Evolutionary conservation across 2,888 invertebrate genomes (phyloP).

Genomic region (Ptilodon capucinus): DNA sequence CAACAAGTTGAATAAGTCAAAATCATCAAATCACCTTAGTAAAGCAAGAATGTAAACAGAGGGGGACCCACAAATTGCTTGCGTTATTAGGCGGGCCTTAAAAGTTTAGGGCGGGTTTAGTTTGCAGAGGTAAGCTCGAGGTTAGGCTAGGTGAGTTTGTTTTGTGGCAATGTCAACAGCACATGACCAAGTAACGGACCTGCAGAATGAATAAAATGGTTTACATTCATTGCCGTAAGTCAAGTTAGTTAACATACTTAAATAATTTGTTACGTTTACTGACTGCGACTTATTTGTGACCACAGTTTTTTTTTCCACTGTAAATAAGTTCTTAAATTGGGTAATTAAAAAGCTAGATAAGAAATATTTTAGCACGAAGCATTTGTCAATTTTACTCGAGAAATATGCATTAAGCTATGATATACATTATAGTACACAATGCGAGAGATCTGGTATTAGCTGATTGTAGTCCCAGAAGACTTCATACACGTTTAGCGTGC

Average conservation of each 20-base stretch:
- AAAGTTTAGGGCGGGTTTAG: conserved; percentile 77
- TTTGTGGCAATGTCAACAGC: conserved; percentile 70
- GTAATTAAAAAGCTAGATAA: not conserved
- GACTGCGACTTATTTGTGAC: not conserved
- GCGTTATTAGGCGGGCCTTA: conserved; percentile 78
- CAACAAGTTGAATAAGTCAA: conserved; percentile 76
- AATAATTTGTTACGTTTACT: conserved; percentile 4
- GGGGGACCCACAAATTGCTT: conserved; percentile 77
- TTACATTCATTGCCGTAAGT: not conserved
- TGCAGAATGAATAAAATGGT: conserved; percentile 41
- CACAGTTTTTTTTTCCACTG: not conserved
- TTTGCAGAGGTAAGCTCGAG: conserved; percentile 75
- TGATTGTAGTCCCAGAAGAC: conserved; percentile 55
- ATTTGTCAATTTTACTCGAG: too few relatives aligned
- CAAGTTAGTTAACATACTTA: not conserved
- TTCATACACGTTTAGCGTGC: conserved; percentile 55
- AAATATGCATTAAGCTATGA: too few relatives aligned
- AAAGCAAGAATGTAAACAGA: conserved; percentile 76
- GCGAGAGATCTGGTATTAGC: conserved; percentile 28
- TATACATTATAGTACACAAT: too few relatives aligned
- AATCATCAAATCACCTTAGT: conserved; percentile 80
- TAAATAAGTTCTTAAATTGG: not conserved
- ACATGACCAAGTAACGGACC: conserved; percentile 47
- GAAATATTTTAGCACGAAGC: too few relatives aligned
- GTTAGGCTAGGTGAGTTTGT: conserved; percentile 70